A percentile compares a stretch with the other conserved stretches of the same genome.
These are phyloP conservation scores for Rhynchophorus ferrugineus DNA, from an alignment of 1,140 invertebrate genomes.

Conservation along the genomic window DNA sequence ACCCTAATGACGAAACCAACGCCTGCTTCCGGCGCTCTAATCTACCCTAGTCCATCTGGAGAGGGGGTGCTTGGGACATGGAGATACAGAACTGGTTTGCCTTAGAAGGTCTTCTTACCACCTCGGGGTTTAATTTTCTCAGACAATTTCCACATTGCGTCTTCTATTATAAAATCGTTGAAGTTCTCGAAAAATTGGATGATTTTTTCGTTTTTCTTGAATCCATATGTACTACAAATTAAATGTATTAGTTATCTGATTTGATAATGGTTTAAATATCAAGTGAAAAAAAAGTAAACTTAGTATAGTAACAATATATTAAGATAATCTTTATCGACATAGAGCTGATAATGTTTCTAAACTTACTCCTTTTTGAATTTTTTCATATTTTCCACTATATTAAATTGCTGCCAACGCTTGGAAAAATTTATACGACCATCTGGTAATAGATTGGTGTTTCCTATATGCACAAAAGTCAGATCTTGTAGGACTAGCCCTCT, in stretches of 20 bases:
- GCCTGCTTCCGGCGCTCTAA: slow-evolving; percentile 1
- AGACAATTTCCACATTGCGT: slow-evolving; percentile 96
- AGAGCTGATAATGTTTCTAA: no score
- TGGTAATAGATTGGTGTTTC: slow-evolving; percentile 81
- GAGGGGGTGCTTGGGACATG: no score
- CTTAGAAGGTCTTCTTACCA: slow-evolving; percentile 45
- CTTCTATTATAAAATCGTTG: slow-evolving; percentile 89
- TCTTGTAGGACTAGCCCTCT: slow-evolving; percentile 97
- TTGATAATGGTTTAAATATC: no score
- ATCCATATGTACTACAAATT: slow-evolving; percentile 67
- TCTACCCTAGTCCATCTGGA: neutral
- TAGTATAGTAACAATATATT: no score
- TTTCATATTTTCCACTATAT: slow-evolving; percentile 96
- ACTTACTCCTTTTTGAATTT: slow-evolving; percentile 89
- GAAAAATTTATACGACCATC: slow-evolving; percentile 93
- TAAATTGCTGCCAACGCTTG: slow-evolving; percentile 96
- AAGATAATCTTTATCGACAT: no score
- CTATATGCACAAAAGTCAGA: slow-evolving; percentile 97
- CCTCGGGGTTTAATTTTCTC: slow-evolving; percentile 90
- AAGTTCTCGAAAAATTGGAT: slow-evolving; percentile 95
- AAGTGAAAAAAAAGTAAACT: no score
- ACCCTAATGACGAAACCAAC: no score
- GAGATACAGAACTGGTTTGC: no score
- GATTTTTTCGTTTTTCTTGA: slow-evolving; percentile 88
- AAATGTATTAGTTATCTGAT: no score